Evolutionary conservation across 64 coral and sea anemone species (phyloP).

Genomic region (Hydrozoanthus tunicans): DNA sequence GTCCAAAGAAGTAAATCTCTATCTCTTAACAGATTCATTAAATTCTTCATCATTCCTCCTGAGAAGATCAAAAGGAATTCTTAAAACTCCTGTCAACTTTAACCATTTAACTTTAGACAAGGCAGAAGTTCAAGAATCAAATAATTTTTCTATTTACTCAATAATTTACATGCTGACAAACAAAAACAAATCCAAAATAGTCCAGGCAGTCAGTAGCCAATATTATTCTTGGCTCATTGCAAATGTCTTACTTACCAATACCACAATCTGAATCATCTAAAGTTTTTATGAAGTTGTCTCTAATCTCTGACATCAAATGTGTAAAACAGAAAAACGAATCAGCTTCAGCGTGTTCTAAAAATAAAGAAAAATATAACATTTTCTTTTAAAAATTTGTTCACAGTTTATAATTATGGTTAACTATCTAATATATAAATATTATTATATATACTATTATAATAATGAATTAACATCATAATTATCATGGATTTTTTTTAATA

Average conservation of each 20-base stretch:
- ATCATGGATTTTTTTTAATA: no score
- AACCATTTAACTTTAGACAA: not conserved
- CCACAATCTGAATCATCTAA: constrained; percentile 94
- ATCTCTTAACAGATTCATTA: constrained; percentile 84
- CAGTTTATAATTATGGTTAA: not conserved
- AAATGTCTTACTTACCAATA: constrained; percentile 65
- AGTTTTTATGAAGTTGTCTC: constrained; percentile 95
- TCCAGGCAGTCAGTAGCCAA: no score
- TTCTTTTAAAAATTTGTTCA: not conserved
- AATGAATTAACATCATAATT: no score
- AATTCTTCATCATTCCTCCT: constrained; percentile 94
- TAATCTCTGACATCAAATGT: constrained; percentile 94
- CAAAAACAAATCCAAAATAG: no score
- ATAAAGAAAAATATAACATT: not conserved
- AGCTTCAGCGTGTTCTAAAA: constrained; percentile 91
- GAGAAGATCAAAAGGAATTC: not conserved
- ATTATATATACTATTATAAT: no score
- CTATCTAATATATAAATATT: no score
- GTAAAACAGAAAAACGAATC: constrained; percentile 99
- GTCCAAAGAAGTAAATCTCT: constrained; percentile 83
- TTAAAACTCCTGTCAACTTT: not conserved
- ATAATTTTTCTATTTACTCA: no score
- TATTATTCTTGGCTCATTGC: not conserved
- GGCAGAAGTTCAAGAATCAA: no score
- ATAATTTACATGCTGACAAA: no score